These are phyloP conservation scores for Zhengitettix transpicula DNA, from an alignment of 2,888 invertebrate species.

Conservation along the genomic window DNA sequence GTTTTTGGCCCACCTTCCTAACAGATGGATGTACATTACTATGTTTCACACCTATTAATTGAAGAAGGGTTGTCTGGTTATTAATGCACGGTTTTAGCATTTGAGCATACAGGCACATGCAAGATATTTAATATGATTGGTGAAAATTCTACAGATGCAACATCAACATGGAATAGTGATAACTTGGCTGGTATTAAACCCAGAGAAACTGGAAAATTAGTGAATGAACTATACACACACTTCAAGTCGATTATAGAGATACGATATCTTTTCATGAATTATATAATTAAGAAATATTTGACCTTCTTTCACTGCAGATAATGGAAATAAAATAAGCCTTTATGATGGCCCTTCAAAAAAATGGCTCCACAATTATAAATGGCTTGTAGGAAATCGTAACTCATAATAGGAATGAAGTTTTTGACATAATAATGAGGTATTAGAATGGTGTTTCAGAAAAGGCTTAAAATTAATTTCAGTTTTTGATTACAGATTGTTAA, in stretches of 20 bases:
- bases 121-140: too few relatives aligned
- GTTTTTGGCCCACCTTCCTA: too few relatives aligned
- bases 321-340: conserved; percentile 49
- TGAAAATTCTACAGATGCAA: too few relatives aligned
- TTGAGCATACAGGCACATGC: too few relatives aligned
- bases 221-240: conserved; percentile 65
- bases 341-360: conserved; percentile 58
- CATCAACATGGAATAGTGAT: conserved; percentile 27
- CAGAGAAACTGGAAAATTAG: conserved; percentile 74
- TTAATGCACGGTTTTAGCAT: too few relatives aligned
- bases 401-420: conserved; percentile 72
- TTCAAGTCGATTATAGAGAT: conserved; percentile 68
- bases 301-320: conserved; percentile 64
- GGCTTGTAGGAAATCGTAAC: conserved; percentile 86
- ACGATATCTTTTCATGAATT: conserved; percentile 89
- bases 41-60: too few relatives aligned
- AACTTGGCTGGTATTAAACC: conserved; percentile 88
- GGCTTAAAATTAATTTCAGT: too few relatives aligned
- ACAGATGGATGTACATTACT: too few relatives aligned
- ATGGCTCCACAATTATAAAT: too few relatives aligned
- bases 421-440: conserved; percentile 74
- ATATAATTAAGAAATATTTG: conserved; percentile 93
- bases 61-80: too few relatives aligned
- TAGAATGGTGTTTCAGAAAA: too few relatives aligned
- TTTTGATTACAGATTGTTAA: too few relatives aligned